phyloP scores from a whole-genome alignment of 2,888 invertebrate species.

The Eudasyphora cyanicolor region DNA sequence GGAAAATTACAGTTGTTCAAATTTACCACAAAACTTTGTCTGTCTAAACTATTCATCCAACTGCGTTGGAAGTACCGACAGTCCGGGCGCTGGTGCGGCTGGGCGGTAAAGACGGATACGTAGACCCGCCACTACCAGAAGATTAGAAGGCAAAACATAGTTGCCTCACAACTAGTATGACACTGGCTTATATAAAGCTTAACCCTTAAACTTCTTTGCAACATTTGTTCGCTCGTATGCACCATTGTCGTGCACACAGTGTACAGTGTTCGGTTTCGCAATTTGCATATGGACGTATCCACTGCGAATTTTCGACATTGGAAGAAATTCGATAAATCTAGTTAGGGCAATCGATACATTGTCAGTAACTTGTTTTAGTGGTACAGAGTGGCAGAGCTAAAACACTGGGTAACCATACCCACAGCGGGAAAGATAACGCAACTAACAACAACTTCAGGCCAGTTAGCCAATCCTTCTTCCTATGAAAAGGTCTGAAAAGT shows the following conservation, averaged over 20 bases:
- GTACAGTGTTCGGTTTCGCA: background rate
- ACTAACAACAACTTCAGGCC: too few species aligned
- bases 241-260: background rate
- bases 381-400: background rate
- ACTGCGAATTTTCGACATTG: too few species aligned
- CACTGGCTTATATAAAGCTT: constrained; percentile 63
- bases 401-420: too few species aligned
- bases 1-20: constrained; percentile 61
- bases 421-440: too few species aligned
- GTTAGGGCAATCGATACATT: background rate
- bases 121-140: constrained; percentile 25
- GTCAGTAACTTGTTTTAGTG: background rate
- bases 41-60: constrained; percentile 55
- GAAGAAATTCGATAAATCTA: background rate
- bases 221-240: constrained; percentile 15
- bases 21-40: constrained; percentile 65
- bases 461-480: too few species aligned
- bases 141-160: constrained; percentile 63
- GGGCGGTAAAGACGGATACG: constrained; percentile 26
- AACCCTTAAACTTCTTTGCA: constrained; percentile 53
- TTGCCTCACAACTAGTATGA: constrained; percentile 62
- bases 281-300: too few species aligned
- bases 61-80: too few species aligned
- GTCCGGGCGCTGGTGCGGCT: background rate
- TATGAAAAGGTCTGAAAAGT: too few species aligned